Evolutionary conservation across 2,797 vertebrate species (phyloP), one percentile per base, ranked within the genome.

Genomic region (Pangasius larnaudii): DNA sequence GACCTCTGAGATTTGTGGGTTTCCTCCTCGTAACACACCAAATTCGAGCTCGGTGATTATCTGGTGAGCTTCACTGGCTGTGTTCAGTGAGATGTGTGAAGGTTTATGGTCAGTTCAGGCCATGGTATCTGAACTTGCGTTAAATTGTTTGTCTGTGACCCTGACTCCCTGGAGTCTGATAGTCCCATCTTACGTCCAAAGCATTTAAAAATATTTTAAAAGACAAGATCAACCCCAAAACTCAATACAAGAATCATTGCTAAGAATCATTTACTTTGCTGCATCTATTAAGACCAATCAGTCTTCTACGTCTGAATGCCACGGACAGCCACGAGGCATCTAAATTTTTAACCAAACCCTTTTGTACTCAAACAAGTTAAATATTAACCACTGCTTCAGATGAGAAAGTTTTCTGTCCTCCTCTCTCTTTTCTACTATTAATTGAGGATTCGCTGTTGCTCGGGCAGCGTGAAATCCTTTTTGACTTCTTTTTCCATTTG

Each of bases 401-500:
- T 93, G 92, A 94, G 92, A 96, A 95, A 89, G 92, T 95, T 95
- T 95, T 87, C 69, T 92, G 95, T 95, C 92, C n/a, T 72, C 78
- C 89, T 89, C 88, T 58, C 85, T 67, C 88, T 90, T 90, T 90
- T 71, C 86, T 92, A 89, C 94, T 94, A 93, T 96, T 97, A 97
- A 96, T 95, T 96, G 93, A 93, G 90, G 85, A 90, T 94, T 96
- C 94, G 93, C 92, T 93, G 94, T 96, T 97, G 95, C 96, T 96
- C 93, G 95, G 96, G 95, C 95, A 95, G 94, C 96, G 91, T 96
- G 94, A 97, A 98, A 98, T 98, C 97, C 94, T 93, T 97, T 97
- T 92, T 96, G 97, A 98, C 97, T 97, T 97, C 94, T 92, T 95
- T 97, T 95, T 97, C 96, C 96, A 97, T 98, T 98, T 98, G 97